Percentiles rank a stretch among this genome's conserved stretches.
Evolutionary conservation across 2,888 invertebrate genomes (phyloP).

Genomic region (Ichneumoninae sp.): DNA sequence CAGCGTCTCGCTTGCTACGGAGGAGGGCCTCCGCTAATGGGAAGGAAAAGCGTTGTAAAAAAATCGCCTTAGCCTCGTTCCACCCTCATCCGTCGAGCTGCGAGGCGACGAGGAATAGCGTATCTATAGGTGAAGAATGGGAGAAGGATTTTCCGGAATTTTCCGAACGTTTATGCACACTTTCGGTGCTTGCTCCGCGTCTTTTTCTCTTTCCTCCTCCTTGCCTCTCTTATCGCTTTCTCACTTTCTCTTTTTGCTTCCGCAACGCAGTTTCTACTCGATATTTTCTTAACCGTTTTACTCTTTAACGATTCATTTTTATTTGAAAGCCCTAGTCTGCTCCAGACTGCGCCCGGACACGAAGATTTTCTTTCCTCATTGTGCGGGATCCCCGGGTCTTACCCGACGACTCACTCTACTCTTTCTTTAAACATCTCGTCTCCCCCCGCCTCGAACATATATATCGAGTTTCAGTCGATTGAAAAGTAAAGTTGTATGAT

Average conservation of each 20-base stretch:
- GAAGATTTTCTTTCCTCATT: constrained; percentile 39
- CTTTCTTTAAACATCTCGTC: neutral
- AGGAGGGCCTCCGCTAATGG: constrained; percentile 3
- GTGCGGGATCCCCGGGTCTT: constrained; percentile 36
- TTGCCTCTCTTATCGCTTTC: constrained; percentile 20
- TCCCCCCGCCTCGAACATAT: neutral
- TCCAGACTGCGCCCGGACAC: constrained; percentile 1
- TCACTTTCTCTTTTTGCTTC: constrained; percentile 1
- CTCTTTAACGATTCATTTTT: constrained; percentile 36
- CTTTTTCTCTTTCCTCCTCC: constrained; percentile 6
- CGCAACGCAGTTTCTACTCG: constrained; percentile 26
- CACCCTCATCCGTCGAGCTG: constrained; percentile 30
- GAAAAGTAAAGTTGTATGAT: neutral
- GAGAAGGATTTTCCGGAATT: constrained; percentile 56
- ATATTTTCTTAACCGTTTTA: constrained; percentile 58
- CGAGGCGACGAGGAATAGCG: constrained; percentile 29
- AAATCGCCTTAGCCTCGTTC: constrained; percentile 48
- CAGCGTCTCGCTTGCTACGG: constrained; percentile 12
- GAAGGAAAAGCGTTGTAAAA: constrained; percentile 26
- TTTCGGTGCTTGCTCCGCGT: constrained; percentile 35
- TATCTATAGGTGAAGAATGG: constrained; percentile 27
- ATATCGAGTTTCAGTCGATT: neutral
- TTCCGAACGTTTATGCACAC: constrained; percentile 55
- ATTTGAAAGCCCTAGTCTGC: constrained; percentile 14
- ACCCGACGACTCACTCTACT: neutral